phyloP scores from a whole-genome alignment of 2,113 vertebrate genomes.

The Lucifuga dentata region DNA sequence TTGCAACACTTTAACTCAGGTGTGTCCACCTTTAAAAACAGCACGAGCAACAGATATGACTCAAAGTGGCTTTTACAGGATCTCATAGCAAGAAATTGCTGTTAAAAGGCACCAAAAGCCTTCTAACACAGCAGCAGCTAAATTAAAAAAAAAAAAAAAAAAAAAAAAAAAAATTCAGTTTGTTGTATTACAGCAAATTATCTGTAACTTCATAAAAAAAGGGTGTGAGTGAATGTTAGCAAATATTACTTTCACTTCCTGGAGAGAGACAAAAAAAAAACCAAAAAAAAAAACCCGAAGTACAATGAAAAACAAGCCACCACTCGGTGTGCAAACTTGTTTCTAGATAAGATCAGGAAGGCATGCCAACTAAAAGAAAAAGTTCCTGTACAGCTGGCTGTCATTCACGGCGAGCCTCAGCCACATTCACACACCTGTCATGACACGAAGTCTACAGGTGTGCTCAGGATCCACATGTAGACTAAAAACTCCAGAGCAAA shows the following conservation, averaged over 20 bases:
- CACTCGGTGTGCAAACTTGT: background rate
- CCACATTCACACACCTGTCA: background rate
- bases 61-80: too few species aligned
- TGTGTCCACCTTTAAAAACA: too few species aligned
- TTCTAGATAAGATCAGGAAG: slow-evolving; percentile 8
- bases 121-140: too few species aligned
- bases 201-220: too few species aligned
- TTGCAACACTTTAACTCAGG: too few species aligned
- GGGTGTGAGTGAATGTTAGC: slow-evolving; percentile 20
- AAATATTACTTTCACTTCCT: slow-evolving; percentile 53
- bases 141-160: too few species aligned
- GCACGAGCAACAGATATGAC: too few species aligned
- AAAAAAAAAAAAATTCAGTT: too few species aligned
- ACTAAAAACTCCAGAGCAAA: slow-evolving; percentile 36
- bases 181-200: too few species aligned
- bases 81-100: too few species aligned
- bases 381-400: background rate
- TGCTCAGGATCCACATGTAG: slow-evolving; percentile 13
- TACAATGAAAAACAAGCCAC: too few species aligned
- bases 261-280: slow-evolving; percentile 49
- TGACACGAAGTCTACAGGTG: background rate
- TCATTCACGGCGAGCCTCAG: background rate
- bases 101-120: too few species aligned
- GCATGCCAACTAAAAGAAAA: background rate
- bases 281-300: background rate